Percentiles rank a stretch among this genome's conserved stretches.
phyloP scores from a whole-genome alignment of 2,797 vertebrate species.

The Parauchenoglanis punctatus region DNA sequence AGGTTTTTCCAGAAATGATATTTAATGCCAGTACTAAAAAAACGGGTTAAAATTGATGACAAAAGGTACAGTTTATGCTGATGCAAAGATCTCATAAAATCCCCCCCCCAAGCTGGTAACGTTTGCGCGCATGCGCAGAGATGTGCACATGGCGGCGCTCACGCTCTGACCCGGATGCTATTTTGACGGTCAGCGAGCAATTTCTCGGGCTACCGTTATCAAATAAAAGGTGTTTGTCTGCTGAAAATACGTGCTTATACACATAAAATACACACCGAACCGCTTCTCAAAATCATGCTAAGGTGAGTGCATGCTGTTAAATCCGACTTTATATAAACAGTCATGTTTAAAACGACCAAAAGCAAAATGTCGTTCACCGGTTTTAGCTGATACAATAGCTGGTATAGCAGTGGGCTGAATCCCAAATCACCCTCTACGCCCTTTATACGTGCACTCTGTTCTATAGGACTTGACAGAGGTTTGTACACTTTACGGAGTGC shows the following conservation, averaged over 20 bases:
- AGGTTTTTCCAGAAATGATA: not conserved
- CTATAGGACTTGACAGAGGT: rapidly evolving
- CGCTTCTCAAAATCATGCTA: constrained; percentile 39
- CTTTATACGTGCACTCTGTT: not conserved
- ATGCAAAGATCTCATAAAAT: not conserved
- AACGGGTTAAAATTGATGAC: too few species aligned
- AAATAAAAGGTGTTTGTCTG: not conserved
- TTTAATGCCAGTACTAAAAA: not conserved
- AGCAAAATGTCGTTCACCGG: not conserved
- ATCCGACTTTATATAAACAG: not conserved
- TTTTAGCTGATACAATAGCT: not conserved
- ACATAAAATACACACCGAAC: constrained; percentile 13
- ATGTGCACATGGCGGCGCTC: not conserved
- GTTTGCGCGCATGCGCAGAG: constrained; percentile 10
- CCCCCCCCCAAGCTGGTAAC: too few species aligned
- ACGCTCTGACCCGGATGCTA: constrained; percentile 49
- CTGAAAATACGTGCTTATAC: not conserved
- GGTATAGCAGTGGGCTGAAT: not conserved
- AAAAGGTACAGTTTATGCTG: not conserved
- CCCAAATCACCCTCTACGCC: not conserved
- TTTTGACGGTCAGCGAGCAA: not conserved
- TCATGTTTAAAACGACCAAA: not conserved
- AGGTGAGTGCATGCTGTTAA: constrained; percentile 38
- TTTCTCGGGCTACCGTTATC: not conserved
- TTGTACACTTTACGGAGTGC: not conserved